phyloP scores from a whole-genome alignment of 2,797 vertebrate species.

The Girardinus metallicus region DNA sequence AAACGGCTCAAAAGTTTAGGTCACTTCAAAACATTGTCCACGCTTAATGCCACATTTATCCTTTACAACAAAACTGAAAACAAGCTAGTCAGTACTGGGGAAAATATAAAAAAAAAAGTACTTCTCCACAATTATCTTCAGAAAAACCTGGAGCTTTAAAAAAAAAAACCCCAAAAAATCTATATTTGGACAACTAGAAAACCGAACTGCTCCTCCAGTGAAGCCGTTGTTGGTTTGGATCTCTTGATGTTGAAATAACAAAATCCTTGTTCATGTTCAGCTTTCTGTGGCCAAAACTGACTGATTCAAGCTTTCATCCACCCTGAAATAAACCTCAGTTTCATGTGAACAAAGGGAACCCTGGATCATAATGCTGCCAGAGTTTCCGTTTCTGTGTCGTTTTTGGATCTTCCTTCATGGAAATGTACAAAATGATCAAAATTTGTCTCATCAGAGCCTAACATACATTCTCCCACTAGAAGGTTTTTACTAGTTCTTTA shows the following conservation, averaged over 20 bases:
- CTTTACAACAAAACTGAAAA: background rate
- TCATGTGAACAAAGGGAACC: background rate
- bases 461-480: background rate
- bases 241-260: background rate
- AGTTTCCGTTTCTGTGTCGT: background rate
- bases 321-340: background rate
- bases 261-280: background rate
- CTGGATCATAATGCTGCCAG: background rate
- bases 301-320: background rate
- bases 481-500: background rate
- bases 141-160: background rate
- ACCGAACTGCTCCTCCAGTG: background rate
- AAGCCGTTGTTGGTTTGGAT: background rate
- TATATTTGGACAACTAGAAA: background rate
- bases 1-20: background rate
- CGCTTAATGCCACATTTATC: background rate
- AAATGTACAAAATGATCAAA: background rate
- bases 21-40: background rate
- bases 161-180: no score
- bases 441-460: background rate
- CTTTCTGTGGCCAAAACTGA: background rate
- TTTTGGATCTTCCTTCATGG: background rate
- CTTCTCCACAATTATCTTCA: background rate
- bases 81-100: background rate
- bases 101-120: no score